These are phyloP conservation scores for Melipona bicolor DNA, from an alignment of 2,888 invertebrate genomes.

Conservation along the genomic window DNA sequence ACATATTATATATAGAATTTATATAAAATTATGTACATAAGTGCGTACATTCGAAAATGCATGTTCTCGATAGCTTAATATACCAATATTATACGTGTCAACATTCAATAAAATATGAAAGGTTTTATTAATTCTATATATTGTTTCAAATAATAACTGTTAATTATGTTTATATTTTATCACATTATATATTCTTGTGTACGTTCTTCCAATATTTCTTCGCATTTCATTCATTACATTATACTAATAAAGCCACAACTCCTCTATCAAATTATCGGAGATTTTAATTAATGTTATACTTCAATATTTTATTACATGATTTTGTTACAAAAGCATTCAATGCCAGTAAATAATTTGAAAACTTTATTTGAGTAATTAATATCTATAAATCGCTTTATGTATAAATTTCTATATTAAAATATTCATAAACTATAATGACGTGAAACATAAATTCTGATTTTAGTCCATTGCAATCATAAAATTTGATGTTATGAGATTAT, in stretches of 20 bases:
- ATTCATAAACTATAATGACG: no score
- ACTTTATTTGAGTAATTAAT: background rate
- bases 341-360: background rate
- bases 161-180: background rate
- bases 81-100: background rate
- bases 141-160: slow-evolving; percentile 1
- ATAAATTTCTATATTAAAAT: no score
- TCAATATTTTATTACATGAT: slow-evolving; percentile 20
- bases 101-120: background rate
- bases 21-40: background rate
- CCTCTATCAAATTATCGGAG: slow-evolving; percentile 1
- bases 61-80: background rate
- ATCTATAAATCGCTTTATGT: no score
- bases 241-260: slow-evolving; percentile 16
- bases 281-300: slow-evolving; percentile 41
- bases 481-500: no score
- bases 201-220: background rate
- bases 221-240: slow-evolving; percentile 1
- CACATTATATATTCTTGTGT: background rate
- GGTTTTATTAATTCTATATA: background rate
- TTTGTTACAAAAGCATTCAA: background rate
- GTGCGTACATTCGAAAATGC: background rate
- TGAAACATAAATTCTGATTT: no score
- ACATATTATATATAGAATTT: no score
- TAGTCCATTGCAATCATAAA: no score